A percentile compares a stretch with the other conserved stretches of the same genome.
phyloP scores from a whole-genome alignment of 2,888 invertebrate genomes.

The Catocala nupta region DNA sequence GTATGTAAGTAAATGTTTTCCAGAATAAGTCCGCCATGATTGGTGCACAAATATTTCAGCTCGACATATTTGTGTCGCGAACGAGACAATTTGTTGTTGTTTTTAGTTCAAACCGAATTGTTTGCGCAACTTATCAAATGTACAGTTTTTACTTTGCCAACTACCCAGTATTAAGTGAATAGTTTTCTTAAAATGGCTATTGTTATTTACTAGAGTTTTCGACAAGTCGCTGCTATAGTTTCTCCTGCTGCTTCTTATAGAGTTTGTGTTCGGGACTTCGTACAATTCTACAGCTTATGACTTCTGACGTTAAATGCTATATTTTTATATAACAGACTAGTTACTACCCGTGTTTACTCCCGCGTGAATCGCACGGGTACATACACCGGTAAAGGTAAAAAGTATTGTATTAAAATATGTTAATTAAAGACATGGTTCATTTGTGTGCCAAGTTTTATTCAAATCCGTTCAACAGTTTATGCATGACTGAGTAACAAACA shows the following conservation, averaged over 20 bases:
- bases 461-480: too few species aligned
- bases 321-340: too few species aligned
- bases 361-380: too few species aligned
- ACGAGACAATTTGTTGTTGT: slow-evolving; percentile 58
- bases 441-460: too few species aligned
- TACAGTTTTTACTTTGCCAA: slow-evolving; percentile 21
- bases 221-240: neutral
- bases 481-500: too few species aligned
- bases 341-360: too few species aligned
- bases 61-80: slow-evolving; percentile 49
- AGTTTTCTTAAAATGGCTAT: slow-evolving; percentile 18
- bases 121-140: slow-evolving; percentile 58
- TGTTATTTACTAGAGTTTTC: slow-evolving; percentile 9
- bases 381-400: too few species aligned
- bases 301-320: too few species aligned
- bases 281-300: too few species aligned
- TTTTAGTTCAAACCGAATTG: slow-evolving; percentile 57
- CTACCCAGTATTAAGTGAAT: slow-evolving; percentile 17
- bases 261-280: neutral
- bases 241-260: neutral
- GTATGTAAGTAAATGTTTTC: neutral
- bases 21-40: slow-evolving; percentile 41
- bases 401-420: too few species aligned
- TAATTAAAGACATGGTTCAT: too few species aligned
- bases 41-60: slow-evolving; percentile 47